Base-by-base conservation (phyloP, 1,140 invertebrate species). In the Leguminivora glycinivorella region DNA sequence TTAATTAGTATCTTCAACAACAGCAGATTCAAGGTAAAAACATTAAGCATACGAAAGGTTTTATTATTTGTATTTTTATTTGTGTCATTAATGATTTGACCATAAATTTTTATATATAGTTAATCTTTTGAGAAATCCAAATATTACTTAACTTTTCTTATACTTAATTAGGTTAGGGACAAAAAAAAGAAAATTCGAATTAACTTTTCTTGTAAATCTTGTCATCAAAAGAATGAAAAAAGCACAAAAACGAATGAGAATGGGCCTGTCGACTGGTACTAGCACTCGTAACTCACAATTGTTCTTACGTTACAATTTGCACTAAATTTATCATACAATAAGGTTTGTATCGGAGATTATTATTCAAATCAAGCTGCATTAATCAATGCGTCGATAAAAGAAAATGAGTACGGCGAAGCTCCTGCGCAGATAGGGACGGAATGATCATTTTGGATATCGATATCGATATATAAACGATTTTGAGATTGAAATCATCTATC, bases 311-410 rank as follows among this genome's bases (percentile, higher is more conserved):
- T 89, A 90, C 88, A 90, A 89, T 90, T 91, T 90, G 87, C 89
- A 91, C 89, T 91, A 91, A 91, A 91, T 90, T 91, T 89, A 90
- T 91, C 89, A 90, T 87, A 91, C 89, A 90, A 89, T 91, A 91
- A 91, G 83, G 82, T 89, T 88, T 86, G 84, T 86, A 84, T 82
- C 85, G 86, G 87, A 90, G 88, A 91, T 90, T 91, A 90, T 91
- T 91, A 91, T 91, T 91, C 87, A 91, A 91, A 91, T 91, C 88
- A 82, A 85, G 74, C 73, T 77, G 83, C 87, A 91, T 91, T 90
- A 90, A 89, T 91, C 89, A 91, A 90, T 84, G 82, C 83, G 72
- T 87, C 84, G 84, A 89, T 88, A 88, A 87, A 90, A 91, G 89
- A 88, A 91, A 88, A 91, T 84, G 83, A 78, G 79, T 80, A 78